Conservation (phyloP, 1,140 invertebrate genomes). For the Akabosia matsudoensis region DNA sequence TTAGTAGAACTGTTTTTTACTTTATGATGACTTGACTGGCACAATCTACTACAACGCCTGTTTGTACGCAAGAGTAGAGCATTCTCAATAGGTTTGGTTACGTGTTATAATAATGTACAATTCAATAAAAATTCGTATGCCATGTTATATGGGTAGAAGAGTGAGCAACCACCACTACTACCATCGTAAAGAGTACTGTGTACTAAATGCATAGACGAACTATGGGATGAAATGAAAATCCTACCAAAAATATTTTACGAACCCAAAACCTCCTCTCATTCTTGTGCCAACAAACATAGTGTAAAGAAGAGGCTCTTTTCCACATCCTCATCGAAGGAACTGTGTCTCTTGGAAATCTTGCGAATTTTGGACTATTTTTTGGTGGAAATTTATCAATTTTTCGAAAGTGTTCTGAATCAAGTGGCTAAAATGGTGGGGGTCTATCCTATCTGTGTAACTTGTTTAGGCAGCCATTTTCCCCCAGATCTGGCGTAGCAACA, state of each 20-base stretch:
- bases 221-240: conserved; percentile 28
- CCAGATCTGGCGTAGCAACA: conserved; percentile 17
- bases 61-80: neutral
- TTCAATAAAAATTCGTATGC: neutral
- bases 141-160: neutral
- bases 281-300: conserved; percentile 41
- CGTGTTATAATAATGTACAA: conserved; percentile 14
- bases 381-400: neutral
- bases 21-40: neutral
- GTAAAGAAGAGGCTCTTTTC: neutral
- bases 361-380: neutral
- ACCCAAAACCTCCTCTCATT: conserved; percentile 38
- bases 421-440: neutral
- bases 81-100: neutral
- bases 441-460: conserved; percentile 20
- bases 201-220: neutral
- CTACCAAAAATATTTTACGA: conserved; percentile 42
- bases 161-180: neutral
- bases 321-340: neutral
- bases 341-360: neutral
- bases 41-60: neutral
- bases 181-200: conserved; percentile 1
- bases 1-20: neutral
- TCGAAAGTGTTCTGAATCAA: conserved; percentile 1
- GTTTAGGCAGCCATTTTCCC: conserved; percentile 33